A percentile compares a stretch with the other conserved stretches of the same genome.
Conservation (phyloP, 1,140 invertebrate species). For the Heliconius melpomene region DNA sequence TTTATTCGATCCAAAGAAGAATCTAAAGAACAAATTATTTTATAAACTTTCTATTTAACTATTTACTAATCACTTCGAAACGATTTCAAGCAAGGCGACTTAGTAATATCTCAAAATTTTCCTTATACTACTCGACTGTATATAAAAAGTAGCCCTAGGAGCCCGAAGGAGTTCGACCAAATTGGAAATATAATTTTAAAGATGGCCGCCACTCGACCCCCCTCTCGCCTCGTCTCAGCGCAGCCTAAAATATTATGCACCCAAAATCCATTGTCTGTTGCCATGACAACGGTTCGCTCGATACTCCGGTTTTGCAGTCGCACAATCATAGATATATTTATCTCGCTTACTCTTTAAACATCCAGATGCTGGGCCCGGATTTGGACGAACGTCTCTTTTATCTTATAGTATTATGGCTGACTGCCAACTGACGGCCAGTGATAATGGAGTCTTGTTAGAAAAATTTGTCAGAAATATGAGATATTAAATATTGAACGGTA, state of each 20-base stretch:
- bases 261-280: slow-evolving; percentile 81
- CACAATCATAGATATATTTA: slow-evolving; percentile 64
- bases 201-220: slow-evolving; percentile 73
- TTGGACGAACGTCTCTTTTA: slow-evolving; percentile 56
- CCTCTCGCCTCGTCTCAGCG: slow-evolving; percentile 60
- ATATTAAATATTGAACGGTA: slow-evolving; percentile 18
- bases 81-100: no score
- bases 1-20: neutral
- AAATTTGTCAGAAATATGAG: slow-evolving; percentile 31
- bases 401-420: slow-evolving; percentile 61
- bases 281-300: slow-evolving; percentile 77
- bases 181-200: slow-evolving; percentile 80
- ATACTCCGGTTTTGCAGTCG: slow-evolving; percentile 64
- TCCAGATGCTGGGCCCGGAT: slow-evolving; percentile 68
- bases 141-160: slow-evolving; percentile 50
- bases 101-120: slow-evolving; percentile 10
- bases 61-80: neutral
- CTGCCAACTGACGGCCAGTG: slow-evolving; percentile 73
- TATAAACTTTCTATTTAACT: neutral
- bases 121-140: slow-evolving; percentile 22
- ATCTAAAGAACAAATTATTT: neutral
- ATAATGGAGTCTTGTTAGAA: slow-evolving; percentile 68
- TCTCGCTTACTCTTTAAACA: slow-evolving; percentile 72
- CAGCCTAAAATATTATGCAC: slow-evolving; percentile 82
- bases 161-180: slow-evolving; percentile 67